Evolutionary conservation across 92 coral and sea anemone species (phyloP).

Genomic region (Actinostola sp.): DNA sequence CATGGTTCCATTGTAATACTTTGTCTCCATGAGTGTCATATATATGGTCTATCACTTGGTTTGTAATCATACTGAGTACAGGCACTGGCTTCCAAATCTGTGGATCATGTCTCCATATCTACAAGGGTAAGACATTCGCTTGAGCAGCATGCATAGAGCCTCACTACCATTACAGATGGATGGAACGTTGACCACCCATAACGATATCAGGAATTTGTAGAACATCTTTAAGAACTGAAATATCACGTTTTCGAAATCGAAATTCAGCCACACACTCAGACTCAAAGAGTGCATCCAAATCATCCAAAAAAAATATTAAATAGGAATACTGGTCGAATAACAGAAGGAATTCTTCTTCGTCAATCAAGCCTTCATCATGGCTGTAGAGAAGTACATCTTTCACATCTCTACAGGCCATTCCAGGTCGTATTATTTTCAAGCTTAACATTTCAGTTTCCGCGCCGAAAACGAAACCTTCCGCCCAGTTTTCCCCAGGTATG

Average conservation of each 20-base stretch:
- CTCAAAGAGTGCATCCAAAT: conserved; percentile 8
- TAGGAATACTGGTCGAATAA: conserved; percentile 13
- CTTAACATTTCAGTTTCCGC: no score
- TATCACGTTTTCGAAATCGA: conserved; percentile 7
- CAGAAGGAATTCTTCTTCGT: conserved; percentile 24
- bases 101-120: conserved; percentile 22
- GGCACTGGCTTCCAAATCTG: conserved; percentile 28
- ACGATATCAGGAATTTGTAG: conserved; percentile 18
- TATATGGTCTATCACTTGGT: conserved; percentile 11
- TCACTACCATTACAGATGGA: conserved; percentile 35
- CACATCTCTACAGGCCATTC: no score
- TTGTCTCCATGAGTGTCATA: conserved; percentile 5
- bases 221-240: conserved; percentile 17
- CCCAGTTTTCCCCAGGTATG: no score
- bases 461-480: no score
- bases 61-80: conserved; percentile 28
- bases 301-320: neutral
- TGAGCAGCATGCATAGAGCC: conserved; percentile 26
- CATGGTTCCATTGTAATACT: conserved; percentile 12
- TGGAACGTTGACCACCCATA: conserved; percentile 18
- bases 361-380: neutral
- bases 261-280: conserved; percentile 14
- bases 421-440: no score
- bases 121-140: conserved; percentile 37
- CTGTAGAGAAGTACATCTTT: neutral